Evolutionary conservation across 2,888 invertebrate genomes (phyloP).

Genomic region (Drosophila sordidapex): DNA sequence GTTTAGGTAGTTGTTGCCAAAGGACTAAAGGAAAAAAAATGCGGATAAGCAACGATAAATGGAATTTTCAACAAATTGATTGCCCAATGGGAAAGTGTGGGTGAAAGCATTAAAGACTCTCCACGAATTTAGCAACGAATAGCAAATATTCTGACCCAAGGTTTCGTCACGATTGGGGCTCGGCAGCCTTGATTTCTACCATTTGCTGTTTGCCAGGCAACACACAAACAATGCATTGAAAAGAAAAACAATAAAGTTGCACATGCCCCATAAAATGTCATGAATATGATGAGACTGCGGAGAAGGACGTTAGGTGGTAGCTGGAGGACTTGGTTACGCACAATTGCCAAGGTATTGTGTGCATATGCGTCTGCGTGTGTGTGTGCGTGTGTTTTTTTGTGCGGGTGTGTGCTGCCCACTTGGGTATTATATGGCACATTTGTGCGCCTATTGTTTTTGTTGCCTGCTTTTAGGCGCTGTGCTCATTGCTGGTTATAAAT

Average conservation of each 20-base stretch:
- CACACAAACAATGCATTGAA: conserved; percentile 64
- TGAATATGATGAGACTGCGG: conserved; percentile 65
- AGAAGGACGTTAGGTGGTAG: background rate
- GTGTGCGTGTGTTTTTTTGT: conserved; percentile 1
- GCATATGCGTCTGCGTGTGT: background rate
- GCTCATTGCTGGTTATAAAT: conserved; percentile 70
- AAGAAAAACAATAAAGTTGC: conserved; percentile 76
- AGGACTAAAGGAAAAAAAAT: background rate
- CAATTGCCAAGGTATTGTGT: conserved; percentile 41
- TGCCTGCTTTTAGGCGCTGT: conserved; percentile 63
- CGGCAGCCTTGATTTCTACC: background rate
- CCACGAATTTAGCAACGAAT: background rate
- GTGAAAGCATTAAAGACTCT: background rate
- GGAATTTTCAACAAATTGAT: background rate
- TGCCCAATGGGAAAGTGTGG: background rate
- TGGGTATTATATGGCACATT: conserved; percentile 54
- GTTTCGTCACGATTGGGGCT: background rate
- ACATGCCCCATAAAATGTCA: conserved; percentile 70
- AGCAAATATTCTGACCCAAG: background rate
- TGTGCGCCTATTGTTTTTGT: conserved; percentile 37
- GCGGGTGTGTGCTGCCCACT: conserved; percentile 40
- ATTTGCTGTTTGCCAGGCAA: conserved; percentile 3
- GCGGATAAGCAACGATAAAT: background rate
- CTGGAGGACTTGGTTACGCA: conserved; percentile 17
- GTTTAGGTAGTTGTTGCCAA: background rate